Evolutionary conservation across 2,888 invertebrate genomes (phyloP).

Genomic region (Endotricha flammealis): DNA sequence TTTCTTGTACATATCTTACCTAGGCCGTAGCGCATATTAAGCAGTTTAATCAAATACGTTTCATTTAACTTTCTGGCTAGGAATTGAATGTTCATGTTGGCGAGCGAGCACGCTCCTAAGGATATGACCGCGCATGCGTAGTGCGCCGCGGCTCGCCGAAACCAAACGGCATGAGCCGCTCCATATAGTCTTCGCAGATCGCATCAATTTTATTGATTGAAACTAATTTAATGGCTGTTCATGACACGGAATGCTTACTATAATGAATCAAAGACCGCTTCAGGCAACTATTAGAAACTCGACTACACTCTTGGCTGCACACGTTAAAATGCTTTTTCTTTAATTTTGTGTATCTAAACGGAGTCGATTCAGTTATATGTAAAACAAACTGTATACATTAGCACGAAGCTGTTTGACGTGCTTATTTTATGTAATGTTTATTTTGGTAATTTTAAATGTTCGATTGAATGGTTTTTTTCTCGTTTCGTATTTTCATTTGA

Average conservation of each 20-base stretch:
- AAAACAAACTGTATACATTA: slow-evolving; percentile 62
- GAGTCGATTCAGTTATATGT: slow-evolving; percentile 59
- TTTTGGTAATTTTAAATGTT: slow-evolving; percentile 64
- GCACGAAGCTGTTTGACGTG: slow-evolving; percentile 77
- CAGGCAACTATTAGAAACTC: slow-evolving; percentile 73
- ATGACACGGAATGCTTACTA: slow-evolving; percentile 75
- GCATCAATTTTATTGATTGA: slow-evolving; percentile 47
- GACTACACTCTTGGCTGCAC: slow-evolving; percentile 77
- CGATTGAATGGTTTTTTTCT: slow-evolving; percentile 65
- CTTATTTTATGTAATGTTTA: slow-evolving; percentile 73
- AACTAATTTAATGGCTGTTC: slow-evolving; percentile 65
- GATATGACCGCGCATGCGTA: slow-evolving; percentile 53
- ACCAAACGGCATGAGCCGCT: slow-evolving; percentile 48
- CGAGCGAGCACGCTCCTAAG: slow-evolving; percentile 29
- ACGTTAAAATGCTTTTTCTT: slow-evolving; percentile 72
- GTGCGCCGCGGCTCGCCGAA: slow-evolving; percentile 37
- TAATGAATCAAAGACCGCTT: slow-evolving; percentile 66
- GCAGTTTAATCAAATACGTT: slow-evolving; percentile 41
- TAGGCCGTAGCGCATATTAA: slow-evolving; percentile 56
- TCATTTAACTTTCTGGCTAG: slow-evolving; percentile 41
- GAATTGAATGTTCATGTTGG: slow-evolving; percentile 38
- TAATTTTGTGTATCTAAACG: slow-evolving; percentile 71
- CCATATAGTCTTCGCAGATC: slow-evolving; percentile 46
- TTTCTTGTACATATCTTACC: slow-evolving; percentile 65
- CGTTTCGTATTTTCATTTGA: slow-evolving; percentile 47